These are phyloP conservation scores for Tridacna gigas DNA, from an alignment of 2,888 invertebrate species.

Conservation along the genomic window DNA sequence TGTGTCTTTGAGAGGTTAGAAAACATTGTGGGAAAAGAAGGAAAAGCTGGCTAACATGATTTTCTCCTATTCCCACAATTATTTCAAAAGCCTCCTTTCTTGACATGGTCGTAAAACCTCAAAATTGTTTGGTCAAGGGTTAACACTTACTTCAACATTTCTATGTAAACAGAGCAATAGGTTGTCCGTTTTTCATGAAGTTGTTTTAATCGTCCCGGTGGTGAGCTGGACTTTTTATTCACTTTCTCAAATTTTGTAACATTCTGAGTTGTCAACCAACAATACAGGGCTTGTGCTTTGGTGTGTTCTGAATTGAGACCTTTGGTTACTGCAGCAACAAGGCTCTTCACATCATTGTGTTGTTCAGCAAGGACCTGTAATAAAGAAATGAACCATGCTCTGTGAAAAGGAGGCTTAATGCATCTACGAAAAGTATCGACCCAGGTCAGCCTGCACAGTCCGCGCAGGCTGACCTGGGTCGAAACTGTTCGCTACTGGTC, in stretches of 20 bases:
- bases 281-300: constrained; percentile 76
- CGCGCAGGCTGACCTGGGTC: too few relatives aligned
- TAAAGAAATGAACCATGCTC: too few relatives aligned
- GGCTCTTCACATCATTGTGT: constrained; percentile 71
- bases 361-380: constrained; percentile 73
- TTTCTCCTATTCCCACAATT: too few relatives aligned
- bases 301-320: constrained; percentile 70
- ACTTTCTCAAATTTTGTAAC: constrained; percentile 65
- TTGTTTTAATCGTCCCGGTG: constrained; percentile 69
- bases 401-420: too few relatives aligned
- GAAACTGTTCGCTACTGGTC: too few relatives aligned
- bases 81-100: too few relatives aligned
- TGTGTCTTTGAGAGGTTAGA: too few relatives aligned
- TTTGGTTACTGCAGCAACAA: constrained; percentile 73
- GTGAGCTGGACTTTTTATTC: constrained; percentile 66
- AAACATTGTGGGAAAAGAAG: too few relatives aligned
- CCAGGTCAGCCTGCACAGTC: too few relatives aligned
- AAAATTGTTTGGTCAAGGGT: background rate
- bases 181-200: constrained; percentile 68
- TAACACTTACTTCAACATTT: constrained; percentile 73
- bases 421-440: too few relatives aligned
- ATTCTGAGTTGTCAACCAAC: constrained; percentile 74
- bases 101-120: background rate
- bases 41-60: too few relatives aligned
- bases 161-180: constrained; percentile 71